Evolutionary conservation across 2,888 invertebrate genomes (phyloP).

Genomic region (Zygogramma bicolorata): DNA sequence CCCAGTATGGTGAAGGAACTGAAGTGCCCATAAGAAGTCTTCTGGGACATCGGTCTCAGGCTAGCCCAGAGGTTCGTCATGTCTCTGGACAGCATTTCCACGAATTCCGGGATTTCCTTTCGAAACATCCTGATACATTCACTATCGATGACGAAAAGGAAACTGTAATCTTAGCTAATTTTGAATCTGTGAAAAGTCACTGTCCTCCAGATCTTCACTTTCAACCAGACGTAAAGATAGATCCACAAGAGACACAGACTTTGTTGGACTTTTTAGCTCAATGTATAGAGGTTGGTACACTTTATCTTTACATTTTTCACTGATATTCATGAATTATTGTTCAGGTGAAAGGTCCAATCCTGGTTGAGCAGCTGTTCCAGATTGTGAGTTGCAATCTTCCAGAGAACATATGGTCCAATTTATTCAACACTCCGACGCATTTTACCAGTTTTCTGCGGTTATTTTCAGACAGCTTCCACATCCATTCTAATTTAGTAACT

Average conservation of each 20-base stretch:
- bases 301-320: not conserved
- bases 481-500: constrained; percentile 92
- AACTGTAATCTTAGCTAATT: constrained; percentile 80
- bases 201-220: constrained; percentile 78
- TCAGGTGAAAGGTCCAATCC: constrained; percentile 73
- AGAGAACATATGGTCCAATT: constrained; percentile 76
- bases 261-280: constrained; percentile 84
- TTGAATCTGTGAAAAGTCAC: constrained; percentile 63
- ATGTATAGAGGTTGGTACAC: constrained; percentile 83
- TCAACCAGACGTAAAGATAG: constrained; percentile 82
- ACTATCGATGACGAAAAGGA: constrained; percentile 84
- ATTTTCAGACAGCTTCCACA: constrained; percentile 94
- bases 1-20: constrained; percentile 94
- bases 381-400: constrained; percentile 75
- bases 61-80: constrained; percentile 96
- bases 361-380: constrained; percentile 90
- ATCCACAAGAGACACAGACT: constrained; percentile 86
- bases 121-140: constrained; percentile 87
- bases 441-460: constrained; percentile 90
- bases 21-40: constrained; percentile 98
- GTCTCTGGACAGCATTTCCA: constrained; percentile 94
- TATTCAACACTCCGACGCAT: constrained; percentile 93
- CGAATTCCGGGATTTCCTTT: constrained; percentile 89
- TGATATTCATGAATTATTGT: constrained; percentile 14
- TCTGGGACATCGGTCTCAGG: constrained; percentile 95